These are phyloP conservation scores for Drosophila santomea DNA, from an alignment of 1,140 invertebrate species.

Conservation along the genomic window DNA sequence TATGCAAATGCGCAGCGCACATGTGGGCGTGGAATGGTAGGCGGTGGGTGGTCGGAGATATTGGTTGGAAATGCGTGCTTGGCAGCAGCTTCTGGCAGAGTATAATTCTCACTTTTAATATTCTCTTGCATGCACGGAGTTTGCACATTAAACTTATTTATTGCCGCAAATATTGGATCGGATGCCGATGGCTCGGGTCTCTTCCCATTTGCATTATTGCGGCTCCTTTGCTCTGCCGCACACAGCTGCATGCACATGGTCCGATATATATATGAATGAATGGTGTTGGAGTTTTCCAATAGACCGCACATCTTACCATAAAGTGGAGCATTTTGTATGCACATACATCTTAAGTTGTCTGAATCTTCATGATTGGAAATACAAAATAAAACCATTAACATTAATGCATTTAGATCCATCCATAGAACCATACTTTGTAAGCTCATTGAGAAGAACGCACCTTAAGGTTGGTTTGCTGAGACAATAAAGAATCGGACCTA, in stretches of 20 bases:
- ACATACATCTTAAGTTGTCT: too few species aligned
- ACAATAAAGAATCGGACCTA: conserved; percentile 25
- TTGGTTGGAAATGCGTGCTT: conserved; percentile 50
- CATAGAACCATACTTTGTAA: too few species aligned
- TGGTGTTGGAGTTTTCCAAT: too few species aligned
- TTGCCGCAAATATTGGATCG: conserved; percentile 83
- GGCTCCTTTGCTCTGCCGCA: conserved; percentile 22
- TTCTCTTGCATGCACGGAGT: conserved; percentile 77
- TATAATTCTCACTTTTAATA: conserved; percentile 84
- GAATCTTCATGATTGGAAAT: too few species aligned
- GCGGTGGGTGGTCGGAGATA: conserved; percentile 1
- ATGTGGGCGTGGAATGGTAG: conserved; percentile 13
- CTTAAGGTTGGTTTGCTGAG: not conserved
- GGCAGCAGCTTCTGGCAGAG: conserved; percentile 66
- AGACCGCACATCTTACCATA: too few species aligned
- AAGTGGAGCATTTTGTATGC: too few species aligned
- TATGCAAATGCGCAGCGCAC: conserved; percentile 68
- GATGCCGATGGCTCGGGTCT: conserved; percentile 62
- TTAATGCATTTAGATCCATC: too few species aligned
- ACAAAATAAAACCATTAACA: too few species aligned
- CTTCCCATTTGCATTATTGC: conserved; percentile 67
- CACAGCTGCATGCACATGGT: conserved; percentile 26
- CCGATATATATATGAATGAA: conserved; percentile 3
- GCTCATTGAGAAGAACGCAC: too few species aligned
- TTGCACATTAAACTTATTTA: conserved; percentile 83